These are phyloP conservation scores for Amblyraja radiata DNA, from an alignment of 2,797 vertebrate species.

Conservation along the genomic window DNA sequence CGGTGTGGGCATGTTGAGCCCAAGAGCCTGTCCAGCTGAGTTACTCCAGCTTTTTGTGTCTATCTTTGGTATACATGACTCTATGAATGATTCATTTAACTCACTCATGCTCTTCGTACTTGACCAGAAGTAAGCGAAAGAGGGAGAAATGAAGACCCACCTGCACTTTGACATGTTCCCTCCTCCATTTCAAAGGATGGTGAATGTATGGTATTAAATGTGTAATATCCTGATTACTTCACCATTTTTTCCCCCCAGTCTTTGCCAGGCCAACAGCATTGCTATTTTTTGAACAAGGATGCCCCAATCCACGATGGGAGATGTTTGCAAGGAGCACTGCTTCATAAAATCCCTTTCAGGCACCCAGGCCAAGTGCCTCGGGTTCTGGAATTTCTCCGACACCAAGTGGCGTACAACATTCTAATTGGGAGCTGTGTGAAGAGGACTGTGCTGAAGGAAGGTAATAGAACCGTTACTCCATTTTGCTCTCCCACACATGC, in stretches of 20 bases:
- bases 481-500: too few species aligned
- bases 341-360: constrained; percentile 89
- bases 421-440: constrained; percentile 94
- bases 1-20: too few species aligned
- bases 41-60: too few species aligned
- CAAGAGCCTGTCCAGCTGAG: too few species aligned
- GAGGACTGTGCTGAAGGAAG: constrained; percentile 83
- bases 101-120: neutral
- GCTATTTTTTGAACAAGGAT: constrained; percentile 93
- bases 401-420: constrained; percentile 89
- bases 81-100: neutral
- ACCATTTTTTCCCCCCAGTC: constrained; percentile 57
- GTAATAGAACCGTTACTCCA: constrained; percentile 49
- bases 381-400: constrained; percentile 83
- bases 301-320: constrained; percentile 87
- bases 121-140: neutral
- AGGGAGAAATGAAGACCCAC: neutral
- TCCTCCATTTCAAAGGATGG: neutral
- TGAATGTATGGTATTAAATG: neutral
- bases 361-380: constrained; percentile 86
- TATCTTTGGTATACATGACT: too few species aligned
- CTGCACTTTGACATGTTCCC: neutral
- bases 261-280: constrained; percentile 93
- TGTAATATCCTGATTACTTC: neutral
- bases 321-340: constrained; percentile 80